phyloP scores from a whole-genome alignment of 2,797 vertebrate genomes.

The Neoniphon sammara region DNA sequence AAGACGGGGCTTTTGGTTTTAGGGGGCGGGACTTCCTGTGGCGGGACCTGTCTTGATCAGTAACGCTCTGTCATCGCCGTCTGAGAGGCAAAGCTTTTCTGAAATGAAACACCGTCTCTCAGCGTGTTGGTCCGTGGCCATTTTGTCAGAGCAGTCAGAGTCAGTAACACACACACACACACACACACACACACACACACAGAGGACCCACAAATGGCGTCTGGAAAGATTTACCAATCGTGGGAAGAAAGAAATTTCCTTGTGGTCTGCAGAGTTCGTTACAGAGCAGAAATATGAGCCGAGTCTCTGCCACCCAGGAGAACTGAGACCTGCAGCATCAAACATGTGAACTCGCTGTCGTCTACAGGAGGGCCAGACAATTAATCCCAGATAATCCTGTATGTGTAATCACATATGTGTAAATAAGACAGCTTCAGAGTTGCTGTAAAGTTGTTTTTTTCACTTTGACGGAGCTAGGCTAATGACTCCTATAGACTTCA shows the following conservation, averaged over 20 bases:
- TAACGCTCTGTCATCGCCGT: too few relatives aligned
- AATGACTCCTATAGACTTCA: too few relatives aligned
- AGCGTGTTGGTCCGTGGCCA: neutral
- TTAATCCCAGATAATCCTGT: too few relatives aligned
- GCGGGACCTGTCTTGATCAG: too few relatives aligned
- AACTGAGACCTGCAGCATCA: slow-evolving; percentile 30
- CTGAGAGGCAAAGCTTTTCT: too few relatives aligned
- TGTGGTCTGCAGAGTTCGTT: slow-evolving; percentile 73
- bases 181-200: slow-evolving; percentile 24
- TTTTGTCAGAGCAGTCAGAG: neutral
- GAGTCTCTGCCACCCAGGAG: slow-evolving; percentile 44
- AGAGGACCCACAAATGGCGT: slow-evolving; percentile 22
- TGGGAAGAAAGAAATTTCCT: slow-evolving; percentile 65
- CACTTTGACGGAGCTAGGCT: too few relatives aligned
- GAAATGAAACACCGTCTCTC: neutral
- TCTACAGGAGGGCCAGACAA: too few relatives aligned
- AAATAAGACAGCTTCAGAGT: too few relatives aligned
- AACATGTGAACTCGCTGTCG: slow-evolving; percentile 1
- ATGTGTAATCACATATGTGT: too few relatives aligned
- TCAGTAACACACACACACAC: slow-evolving; percentile 6
- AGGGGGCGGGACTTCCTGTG: too few relatives aligned
- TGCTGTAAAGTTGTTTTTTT: too few relatives aligned
- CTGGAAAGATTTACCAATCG: slow-evolving; percentile 69
- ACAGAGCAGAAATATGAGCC: slow-evolving; percentile 68
- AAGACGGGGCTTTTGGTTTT: too few relatives aligned